These are phyloP conservation scores for Lacerta bilineata DNA, from an alignment of 2,797 vertebrate species.

Conservation along the genomic window DNA sequence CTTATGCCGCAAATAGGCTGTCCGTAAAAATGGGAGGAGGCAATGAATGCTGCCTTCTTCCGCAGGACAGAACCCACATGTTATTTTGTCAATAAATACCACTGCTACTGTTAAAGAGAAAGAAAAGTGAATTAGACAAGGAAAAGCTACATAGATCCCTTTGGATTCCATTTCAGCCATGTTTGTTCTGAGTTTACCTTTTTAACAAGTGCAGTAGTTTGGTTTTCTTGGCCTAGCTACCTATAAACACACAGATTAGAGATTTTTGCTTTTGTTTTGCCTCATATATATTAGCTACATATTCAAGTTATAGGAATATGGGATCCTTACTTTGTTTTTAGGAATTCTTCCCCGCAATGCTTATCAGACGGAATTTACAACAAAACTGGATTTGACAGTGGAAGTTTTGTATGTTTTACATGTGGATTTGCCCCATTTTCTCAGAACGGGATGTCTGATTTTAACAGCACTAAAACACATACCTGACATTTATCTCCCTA, in stretches of 20 bases:
- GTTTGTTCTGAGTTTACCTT: neutral
- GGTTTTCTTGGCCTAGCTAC: neutral
- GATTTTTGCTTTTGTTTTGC: neutral
- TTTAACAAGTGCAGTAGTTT: neutral
- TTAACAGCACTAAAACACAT: neutral
- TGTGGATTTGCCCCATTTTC: too few species aligned
- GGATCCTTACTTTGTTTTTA: neutral
- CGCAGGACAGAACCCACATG: neutral
- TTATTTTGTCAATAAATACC: neutral
- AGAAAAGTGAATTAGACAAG: conserved; percentile 8
- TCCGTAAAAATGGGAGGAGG: neutral
- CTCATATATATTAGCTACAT: too few species aligned
- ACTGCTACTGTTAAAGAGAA: neutral
- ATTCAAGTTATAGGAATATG: neutral
- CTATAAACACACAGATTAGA: neutral
- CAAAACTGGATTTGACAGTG: neutral
- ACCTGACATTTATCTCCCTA: too few species aligned
- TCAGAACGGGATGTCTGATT: neutral
- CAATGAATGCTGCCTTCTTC: neutral
- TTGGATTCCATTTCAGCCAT: conserved; percentile 1
- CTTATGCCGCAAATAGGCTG: neutral
- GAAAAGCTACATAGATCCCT: neutral
- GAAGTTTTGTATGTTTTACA: neutral
- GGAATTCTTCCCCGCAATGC: neutral
- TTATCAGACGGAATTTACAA: neutral